A percentile compares a stretch with the other conserved stretches of the same genome.
Conservation (phyloP, 2,113 vertebrate genomes). For the Neotragus pygmaeus region DNA sequence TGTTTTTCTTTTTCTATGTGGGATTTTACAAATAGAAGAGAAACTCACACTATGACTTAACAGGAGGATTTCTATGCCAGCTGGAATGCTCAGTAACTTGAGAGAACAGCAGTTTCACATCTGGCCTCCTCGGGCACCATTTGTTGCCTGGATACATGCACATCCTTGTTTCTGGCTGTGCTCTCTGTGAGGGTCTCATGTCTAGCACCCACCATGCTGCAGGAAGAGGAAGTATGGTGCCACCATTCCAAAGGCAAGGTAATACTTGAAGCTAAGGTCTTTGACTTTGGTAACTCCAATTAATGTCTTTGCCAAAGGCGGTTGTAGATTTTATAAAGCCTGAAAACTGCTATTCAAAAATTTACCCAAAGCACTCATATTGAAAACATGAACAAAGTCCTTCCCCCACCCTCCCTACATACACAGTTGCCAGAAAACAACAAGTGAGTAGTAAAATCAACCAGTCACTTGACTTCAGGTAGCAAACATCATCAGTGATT, state of each 20-base stretch:
- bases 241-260: too few relatives aligned
- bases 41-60: not conserved
- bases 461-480: not conserved
- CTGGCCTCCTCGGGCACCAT: not conserved
- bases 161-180: not conserved
- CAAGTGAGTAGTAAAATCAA: not conserved
- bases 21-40: not conserved
- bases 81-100: not conserved
- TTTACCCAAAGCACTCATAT: not conserved
- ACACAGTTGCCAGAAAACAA: not conserved
- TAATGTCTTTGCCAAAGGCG: not conserved
- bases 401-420: too few relatives aligned
- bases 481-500: not conserved
- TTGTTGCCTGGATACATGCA: not conserved
- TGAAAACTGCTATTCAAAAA: not conserved
- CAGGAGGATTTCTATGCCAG: not conserved
- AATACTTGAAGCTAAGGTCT: not conserved
- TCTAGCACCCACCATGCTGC: too few relatives aligned
- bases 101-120: not conserved
- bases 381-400: not conserved
- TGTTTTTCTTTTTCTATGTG: not conserved
- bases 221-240: rapidly evolving
- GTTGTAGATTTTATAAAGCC: not conserved
- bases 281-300: not conserved
- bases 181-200: not conserved